phyloP scores from a whole-genome alignment of 2,888 invertebrate genomes.

The Enoplolaimus lenunculus region DNA sequence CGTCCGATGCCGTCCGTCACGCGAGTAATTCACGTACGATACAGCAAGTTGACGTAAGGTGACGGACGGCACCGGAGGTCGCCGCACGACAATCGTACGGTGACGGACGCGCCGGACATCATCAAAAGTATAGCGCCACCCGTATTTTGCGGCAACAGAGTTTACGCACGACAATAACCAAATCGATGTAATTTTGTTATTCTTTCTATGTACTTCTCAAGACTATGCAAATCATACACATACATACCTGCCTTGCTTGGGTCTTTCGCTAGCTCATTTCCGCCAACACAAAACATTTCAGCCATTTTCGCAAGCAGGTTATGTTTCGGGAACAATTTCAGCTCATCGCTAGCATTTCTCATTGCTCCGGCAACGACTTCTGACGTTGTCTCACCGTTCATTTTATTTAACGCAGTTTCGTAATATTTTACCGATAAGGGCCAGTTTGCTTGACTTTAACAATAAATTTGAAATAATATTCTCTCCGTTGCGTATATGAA shows the following conservation, averaged over 20 bases:
- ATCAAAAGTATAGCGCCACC: too few relatives aligned
- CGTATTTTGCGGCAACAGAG: too few relatives aligned
- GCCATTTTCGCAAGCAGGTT: constrained; percentile 46
- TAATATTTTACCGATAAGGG: constrained; percentile 37
- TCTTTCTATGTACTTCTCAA: too few relatives aligned
- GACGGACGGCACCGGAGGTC: too few relatives aligned
- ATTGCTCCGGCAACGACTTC: not conserved
- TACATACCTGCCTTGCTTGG: constrained; percentile 43
- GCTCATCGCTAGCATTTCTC: not conserved
- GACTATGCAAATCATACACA: too few relatives aligned
- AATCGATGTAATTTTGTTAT: too few relatives aligned
- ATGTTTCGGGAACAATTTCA: constrained; percentile 34
- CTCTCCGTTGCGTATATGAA: not conserved
- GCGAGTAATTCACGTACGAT: too few relatives aligned
- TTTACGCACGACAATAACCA: too few relatives aligned
- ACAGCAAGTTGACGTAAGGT: too few relatives aligned
- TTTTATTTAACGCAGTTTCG: constrained; percentile 37
- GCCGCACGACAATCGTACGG: too few relatives aligned
- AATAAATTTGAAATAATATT: not conserved
- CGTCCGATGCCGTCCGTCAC: too few relatives aligned
- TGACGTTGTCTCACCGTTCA: not conserved
- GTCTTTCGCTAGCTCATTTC: constrained; percentile 43
- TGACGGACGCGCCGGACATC: too few relatives aligned
- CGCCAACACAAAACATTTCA: constrained; percentile 45
- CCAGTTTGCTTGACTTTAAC: constrained; percentile 14